Base-by-base conservation (phyloP, 2,797 vertebrate species). In the Rhinogobio ventralis region DNA sequence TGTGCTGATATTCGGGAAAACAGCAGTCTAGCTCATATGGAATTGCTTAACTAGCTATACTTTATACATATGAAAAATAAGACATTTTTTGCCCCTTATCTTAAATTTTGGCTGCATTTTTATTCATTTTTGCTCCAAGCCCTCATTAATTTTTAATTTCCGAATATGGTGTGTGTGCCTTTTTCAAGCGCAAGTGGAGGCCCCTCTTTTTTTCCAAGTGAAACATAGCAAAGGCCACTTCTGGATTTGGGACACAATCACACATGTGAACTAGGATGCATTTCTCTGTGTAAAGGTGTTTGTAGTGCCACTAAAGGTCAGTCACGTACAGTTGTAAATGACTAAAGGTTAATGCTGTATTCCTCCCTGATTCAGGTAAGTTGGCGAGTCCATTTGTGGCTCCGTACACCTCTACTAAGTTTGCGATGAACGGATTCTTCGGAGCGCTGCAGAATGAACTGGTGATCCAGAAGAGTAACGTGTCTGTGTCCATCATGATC, bases 341-440 rank as follows among this genome's bases (percentile, higher is more conserved):
- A 28, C 25, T 23, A 53, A 53, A 20, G 25, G 17, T 53, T 23
- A 14, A 55, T 0, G 7, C 9, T 15, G 19, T 28, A 46, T 68
- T 71, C 33, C 20, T 25, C 13, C 4, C 7, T n/a, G 57, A 62
- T 39, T 20, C 82, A 95, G 95, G 93, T 66, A 94, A 85, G 66
- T 79, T 95, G 19, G 87, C 92, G 66, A 89, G 87, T 28, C 93
- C 93, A 30, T 92, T 92, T 74, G 90, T 92, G n/a, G 85, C 84
- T 5, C 90, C 92, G 5, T 94, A 92, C 46, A 92, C 93, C 5
- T 92, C 91, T 45, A 91, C 92, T 83, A 93, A 91, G 86, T 95
- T 94, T 85, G 93, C 92, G 0, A 71, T 94, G 88, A 92, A 93
- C 2, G 90, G 91, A 55, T 95, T 93, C 89, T 95, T 94, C 6